Conservation (phyloP, 2,113 vertebrate genomes). For the Lampris incognitus region DNA sequence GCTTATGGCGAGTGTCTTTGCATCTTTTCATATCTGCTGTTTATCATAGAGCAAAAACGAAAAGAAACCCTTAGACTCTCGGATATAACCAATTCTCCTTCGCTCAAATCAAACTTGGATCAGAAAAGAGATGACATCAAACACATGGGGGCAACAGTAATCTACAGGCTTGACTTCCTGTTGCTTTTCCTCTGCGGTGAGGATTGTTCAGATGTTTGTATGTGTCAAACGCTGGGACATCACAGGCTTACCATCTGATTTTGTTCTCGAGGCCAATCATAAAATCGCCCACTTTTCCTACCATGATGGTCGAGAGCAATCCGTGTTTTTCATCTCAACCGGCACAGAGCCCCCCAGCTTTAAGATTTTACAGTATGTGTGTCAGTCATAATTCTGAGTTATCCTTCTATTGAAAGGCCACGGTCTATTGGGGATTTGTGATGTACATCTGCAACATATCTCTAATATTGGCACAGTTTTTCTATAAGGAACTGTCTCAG, state of each 20-base stretch:
- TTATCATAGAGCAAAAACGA: not conserved
- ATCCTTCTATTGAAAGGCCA: not conserved
- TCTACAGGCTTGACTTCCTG: conserved; percentile 32
- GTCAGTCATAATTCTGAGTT: not conserved
- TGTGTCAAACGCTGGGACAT: conserved; percentile 33
- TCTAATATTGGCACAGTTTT: not conserved
- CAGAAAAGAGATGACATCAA: conserved; percentile 40
- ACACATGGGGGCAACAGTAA: conserved; percentile 28
- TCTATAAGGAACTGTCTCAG: too few relatives aligned
- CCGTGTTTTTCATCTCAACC: not conserved
- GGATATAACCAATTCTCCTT: conserved; percentile 16
- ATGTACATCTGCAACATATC: conserved; percentile 14
- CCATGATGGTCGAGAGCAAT: not conserved
- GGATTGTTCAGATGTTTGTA: conserved; percentile 34
- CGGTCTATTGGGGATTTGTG: not conserved
- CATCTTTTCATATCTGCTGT: not conserved
- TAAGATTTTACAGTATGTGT: not conserved
- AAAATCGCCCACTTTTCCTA: not conserved
- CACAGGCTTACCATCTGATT: not conserved
- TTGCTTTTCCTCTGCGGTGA: conserved; percentile 29
- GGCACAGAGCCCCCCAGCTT: not conserved
- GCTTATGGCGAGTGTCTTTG: not conserved
- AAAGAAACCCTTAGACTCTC: conserved; percentile 8
- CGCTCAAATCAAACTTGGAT: conserved; percentile 27
- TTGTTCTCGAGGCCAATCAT: not conserved